These are phyloP conservation scores for Catocala nupta DNA, from an alignment of 2,888 invertebrate species.

Conservation along the genomic window DNA sequence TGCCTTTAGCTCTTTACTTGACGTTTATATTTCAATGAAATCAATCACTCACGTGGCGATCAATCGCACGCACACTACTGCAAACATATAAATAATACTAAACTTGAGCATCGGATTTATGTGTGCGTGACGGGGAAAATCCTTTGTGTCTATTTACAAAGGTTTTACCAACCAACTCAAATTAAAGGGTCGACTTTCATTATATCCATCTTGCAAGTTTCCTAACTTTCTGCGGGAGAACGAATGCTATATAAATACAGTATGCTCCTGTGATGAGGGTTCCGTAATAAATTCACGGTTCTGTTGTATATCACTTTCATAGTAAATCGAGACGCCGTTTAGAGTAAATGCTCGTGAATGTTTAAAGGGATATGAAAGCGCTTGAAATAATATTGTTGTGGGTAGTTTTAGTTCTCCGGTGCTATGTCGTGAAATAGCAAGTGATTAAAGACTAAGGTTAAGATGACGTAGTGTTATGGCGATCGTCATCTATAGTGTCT, in stretches of 20 bases:
- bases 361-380: background rate
- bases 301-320: conserved; percentile 15
- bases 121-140: conserved; percentile 38
- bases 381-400: background rate
- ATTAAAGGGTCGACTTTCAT: conserved; percentile 59
- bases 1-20: too few species aligned
- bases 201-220: conserved; percentile 52
- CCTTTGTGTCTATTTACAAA: conserved; percentile 60
- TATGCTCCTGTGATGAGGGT: conserved; percentile 28
- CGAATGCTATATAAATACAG: conserved; percentile 29
- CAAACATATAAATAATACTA: too few species aligned
- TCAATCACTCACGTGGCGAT: too few species aligned
- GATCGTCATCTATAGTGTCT: too few species aligned
- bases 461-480: too few species aligned
- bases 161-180: conserved; percentile 56
- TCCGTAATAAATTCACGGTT: conserved; percentile 24
- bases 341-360: background rate
- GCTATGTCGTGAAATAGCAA: too few species aligned
- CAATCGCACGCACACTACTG: too few species aligned
- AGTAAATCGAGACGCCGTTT: conserved; percentile 9
- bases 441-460: too few species aligned
- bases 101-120: background rate
- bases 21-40: too few species aligned
- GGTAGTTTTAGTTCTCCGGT: too few species aligned
- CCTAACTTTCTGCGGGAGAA: conserved; percentile 38